Conservation (phyloP, 2,113 vertebrate genomes). For the Leucoraja erinaceus region DNA sequence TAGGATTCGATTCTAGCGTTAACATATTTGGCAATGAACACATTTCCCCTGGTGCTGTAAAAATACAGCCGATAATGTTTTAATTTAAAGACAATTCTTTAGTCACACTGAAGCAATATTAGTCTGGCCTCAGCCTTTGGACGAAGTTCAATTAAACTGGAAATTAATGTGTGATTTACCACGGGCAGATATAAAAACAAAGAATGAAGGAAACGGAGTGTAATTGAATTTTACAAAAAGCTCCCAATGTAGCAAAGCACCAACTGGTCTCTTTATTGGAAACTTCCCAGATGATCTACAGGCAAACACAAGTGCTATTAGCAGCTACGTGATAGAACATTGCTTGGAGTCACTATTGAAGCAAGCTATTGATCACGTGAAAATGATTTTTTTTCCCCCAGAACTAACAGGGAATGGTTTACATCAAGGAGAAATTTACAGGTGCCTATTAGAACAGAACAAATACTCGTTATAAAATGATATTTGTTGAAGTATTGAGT, state of each 20-base stretch:
- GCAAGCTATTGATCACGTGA: slow-evolving; percentile 40
- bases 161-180: slow-evolving; percentile 32
- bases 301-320: slow-evolving; percentile 37
- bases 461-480: slow-evolving; percentile 24
- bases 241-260: slow-evolving; percentile 28
- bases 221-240: slow-evolving; percentile 39
- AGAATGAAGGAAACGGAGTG: slow-evolving; percentile 26
- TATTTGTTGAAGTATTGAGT: slow-evolving; percentile 20
- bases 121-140: slow-evolving; percentile 25
- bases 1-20: background rate
- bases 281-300: slow-evolving; percentile 32
- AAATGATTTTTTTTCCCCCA: slow-evolving; percentile 32
- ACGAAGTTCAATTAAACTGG: slow-evolving; percentile 32
- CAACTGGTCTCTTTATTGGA: slow-evolving; percentile 37
- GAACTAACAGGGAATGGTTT: slow-evolving; percentile 34
- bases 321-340: slow-evolving; percentile 35
- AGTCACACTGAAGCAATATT: slow-evolving; percentile 29
- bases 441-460: slow-evolving; percentile 1
- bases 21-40: background rate
- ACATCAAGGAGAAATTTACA: background rate
- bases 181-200: slow-evolving; percentile 35
- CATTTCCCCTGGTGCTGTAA: background rate
- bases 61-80: background rate
- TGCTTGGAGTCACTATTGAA: slow-evolving; percentile 35
- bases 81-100: slow-evolving; percentile 28